Evolutionary conservation across 1,140 invertebrate species (phyloP).

Genomic region (Bombus superbus): DNA sequence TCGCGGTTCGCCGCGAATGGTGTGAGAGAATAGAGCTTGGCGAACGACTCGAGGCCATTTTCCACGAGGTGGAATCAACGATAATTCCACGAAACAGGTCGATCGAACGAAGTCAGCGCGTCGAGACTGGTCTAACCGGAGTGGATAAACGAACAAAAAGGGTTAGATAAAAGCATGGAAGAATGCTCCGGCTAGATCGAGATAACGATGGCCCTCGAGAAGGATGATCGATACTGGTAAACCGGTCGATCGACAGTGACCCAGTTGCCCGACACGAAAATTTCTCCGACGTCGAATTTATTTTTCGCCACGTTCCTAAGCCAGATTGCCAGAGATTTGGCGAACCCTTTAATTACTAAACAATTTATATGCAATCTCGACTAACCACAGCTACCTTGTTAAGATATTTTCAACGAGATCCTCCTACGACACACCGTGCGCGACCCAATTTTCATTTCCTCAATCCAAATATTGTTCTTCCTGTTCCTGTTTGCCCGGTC

Average conservation of each 20-base stretch:
- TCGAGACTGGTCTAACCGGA: neutral
- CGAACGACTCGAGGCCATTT: neutral
- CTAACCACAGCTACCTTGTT: neutral
- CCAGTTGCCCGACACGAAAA: conserved; percentile 30
- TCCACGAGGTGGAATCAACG: neutral
- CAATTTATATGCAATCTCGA: neutral
- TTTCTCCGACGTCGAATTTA: neutral
- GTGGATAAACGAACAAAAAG: conserved; percentile 14
- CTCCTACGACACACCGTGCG: neutral
- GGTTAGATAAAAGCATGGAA: conserved; percentile 3
- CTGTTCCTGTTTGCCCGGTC: neutral
- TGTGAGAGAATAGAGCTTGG: too few relatives aligned
- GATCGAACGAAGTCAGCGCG: neutral
- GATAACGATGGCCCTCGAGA: conserved; percentile 26
- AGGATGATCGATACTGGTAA: conserved; percentile 46
- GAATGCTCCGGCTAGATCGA: neutral
- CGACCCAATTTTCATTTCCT: conserved; percentile 5
- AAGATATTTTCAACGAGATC: neutral
- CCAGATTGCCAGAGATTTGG: neutral
- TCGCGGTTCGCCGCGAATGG: neutral
- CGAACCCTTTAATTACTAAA: conserved; percentile 32
- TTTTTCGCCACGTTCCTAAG: neutral
- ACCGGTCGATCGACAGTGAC: conserved; percentile 45
- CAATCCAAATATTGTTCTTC: conserved; percentile 1
- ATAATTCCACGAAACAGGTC: neutral